phyloP scores from a whole-genome alignment of 2,113 vertebrate genomes.

The Calyptommatus sinebrachiatus region DNA sequence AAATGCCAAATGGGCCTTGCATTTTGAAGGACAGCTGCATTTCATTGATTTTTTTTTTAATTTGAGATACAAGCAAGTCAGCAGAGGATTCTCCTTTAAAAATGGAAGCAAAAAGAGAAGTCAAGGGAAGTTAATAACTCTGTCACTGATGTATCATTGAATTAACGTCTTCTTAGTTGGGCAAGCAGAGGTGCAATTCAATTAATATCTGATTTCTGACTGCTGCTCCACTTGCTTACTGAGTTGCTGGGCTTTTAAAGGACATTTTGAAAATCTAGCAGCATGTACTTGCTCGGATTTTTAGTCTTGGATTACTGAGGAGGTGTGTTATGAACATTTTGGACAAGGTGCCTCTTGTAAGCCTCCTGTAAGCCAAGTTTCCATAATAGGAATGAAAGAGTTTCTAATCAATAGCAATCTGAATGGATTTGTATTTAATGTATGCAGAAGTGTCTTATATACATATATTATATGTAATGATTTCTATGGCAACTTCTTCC shows the following conservation, averaged over 20 bases:
- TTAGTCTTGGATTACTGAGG: conserved; percentile 14
- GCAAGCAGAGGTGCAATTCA: conserved; percentile 61
- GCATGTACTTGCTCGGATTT: conserved; percentile 34
- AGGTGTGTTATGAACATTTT: conserved; percentile 35
- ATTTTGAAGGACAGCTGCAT: neutral
- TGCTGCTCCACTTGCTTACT: conserved; percentile 59
- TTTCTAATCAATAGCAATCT: rapidly evolving
- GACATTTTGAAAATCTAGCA: conserved; percentile 40
- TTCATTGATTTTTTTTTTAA: neutral
- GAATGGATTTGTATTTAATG: neutral
- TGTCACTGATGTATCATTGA: conserved; percentile 33
- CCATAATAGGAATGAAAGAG: neutral
- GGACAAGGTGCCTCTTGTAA: conserved; percentile 45
- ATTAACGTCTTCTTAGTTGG: conserved; percentile 57
- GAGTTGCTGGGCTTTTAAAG: conserved; percentile 56
- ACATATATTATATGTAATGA: neutral
- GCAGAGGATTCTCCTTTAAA: conserved; percentile 26
- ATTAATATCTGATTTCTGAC: conserved; percentile 65
- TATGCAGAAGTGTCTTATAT: conserved; percentile 19
- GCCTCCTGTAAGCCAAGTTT: neutral
- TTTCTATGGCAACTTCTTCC: neutral
- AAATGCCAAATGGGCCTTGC: too few species aligned
- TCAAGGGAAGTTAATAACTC: conserved; percentile 42
- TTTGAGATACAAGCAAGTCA: neutral
- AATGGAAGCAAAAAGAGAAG: conserved; percentile 20